Conservation (phyloP, 2,797 vertebrate genomes). For the Macrochelys suwanniensis region DNA sequence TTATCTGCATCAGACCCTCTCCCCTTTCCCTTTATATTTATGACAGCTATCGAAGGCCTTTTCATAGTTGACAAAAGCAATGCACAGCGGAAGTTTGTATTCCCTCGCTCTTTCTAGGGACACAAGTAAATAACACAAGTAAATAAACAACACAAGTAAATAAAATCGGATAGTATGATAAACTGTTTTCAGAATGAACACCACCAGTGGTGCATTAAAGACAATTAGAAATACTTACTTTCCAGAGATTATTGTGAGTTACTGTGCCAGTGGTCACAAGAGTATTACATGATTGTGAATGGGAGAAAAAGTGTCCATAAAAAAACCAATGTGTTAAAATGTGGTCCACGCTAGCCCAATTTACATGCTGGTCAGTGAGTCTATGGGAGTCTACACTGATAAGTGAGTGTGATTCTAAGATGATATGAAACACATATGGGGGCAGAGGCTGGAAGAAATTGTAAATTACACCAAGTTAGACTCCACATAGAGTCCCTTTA, state of each 20-base stretch:
- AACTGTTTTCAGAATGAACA: background rate
- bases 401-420: background rate
- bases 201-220: background rate
- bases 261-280: background rate
- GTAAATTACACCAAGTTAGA: background rate
- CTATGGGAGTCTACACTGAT: background rate
- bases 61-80: too few relatives aligned
- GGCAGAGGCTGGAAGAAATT: accelerated
- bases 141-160: too few relatives aligned
- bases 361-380: background rate
- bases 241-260: background rate
- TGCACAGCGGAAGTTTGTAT: too few relatives aligned
- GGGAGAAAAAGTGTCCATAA: background rate
- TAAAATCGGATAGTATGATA: background rate
- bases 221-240: background rate
- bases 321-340: background rate
- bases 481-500: background rate
- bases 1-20: too few relatives aligned
- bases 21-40: too few relatives aligned
- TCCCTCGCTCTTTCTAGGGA: too few relatives aligned
- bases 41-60: too few relatives aligned
- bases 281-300: background rate
- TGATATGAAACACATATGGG: too few relatives aligned
- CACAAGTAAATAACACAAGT: too few relatives aligned
- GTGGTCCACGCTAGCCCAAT: background rate